Conservation (phyloP, 1,140 invertebrate genomes). For the Lepidotrigona ventralis region DNA sequence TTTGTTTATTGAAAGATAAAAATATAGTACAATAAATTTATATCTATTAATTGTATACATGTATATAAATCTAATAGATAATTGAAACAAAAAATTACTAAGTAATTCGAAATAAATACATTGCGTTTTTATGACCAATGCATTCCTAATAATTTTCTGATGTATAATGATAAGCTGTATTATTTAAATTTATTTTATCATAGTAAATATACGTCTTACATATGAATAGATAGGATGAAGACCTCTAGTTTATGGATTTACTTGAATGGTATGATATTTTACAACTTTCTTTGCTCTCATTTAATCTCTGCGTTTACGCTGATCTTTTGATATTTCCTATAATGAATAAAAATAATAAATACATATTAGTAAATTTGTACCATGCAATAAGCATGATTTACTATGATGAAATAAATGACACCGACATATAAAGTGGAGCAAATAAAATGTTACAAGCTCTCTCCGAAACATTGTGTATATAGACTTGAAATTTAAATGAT, state of each 20-base stretch:
- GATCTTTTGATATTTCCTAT: conserved; percentile 67
- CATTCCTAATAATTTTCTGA: conserved; percentile 20
- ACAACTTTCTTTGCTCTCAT: conserved; percentile 52
- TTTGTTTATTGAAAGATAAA: conserved; percentile 77
- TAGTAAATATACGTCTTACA: conserved; percentile 60
- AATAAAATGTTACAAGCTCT: too few relatives aligned
- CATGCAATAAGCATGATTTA: too few relatives aligned
- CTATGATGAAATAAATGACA: too few relatives aligned
- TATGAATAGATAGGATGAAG: conserved; percentile 78
- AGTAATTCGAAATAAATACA: conserved; percentile 53
- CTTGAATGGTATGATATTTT: conserved; percentile 69
- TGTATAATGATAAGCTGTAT: conserved; percentile 33
- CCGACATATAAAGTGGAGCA: too few relatives aligned
- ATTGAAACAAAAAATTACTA: conserved; percentile 28
- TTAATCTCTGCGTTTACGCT: conserved; percentile 70
- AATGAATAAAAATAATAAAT: conserved; percentile 29
- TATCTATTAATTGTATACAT: conserved; percentile 57
- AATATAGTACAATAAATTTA: conserved; percentile 77
- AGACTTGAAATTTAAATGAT: too few relatives aligned
- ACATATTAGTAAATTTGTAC: background rate
- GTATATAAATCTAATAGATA: conserved; percentile 63
- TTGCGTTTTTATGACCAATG: conserved; percentile 18
- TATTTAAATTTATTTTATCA: conserved; percentile 46
- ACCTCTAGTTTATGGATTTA: conserved; percentile 79
- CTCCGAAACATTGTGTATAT: too few relatives aligned